A percentile compares a stretch with the other conserved stretches of the same genome.
phyloP scores from a whole-genome alignment of 1,140 invertebrate species.

The Ectropis grisescens region DNA sequence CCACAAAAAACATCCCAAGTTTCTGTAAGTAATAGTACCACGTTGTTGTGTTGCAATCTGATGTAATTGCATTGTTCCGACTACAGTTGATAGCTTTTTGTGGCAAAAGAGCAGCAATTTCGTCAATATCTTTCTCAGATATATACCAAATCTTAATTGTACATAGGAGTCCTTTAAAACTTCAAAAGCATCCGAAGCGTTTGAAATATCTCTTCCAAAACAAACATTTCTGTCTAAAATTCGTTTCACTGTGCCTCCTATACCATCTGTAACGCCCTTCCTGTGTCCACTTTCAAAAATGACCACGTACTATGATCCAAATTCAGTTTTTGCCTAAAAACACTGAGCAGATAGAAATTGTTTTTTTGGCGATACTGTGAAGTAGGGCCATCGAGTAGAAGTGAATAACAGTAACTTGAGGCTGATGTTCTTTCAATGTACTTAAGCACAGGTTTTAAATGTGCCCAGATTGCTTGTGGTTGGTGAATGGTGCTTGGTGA shows the following conservation, averaged over 20 bases:
- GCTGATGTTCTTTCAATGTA: slow-evolving; percentile 2
- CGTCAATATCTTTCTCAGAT: no score
- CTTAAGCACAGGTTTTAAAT: slow-evolving; percentile 9
- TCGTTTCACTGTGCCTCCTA: slow-evolving; percentile 9
- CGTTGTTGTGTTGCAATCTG: no score
- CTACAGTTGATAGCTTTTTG: no score
- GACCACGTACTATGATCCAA: slow-evolving; percentile 4
- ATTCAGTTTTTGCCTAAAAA: background rate
- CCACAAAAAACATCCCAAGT: no score
- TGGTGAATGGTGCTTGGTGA: slow-evolving; percentile 9
- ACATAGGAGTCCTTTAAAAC: no score
- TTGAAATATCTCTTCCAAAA: slow-evolving; percentile 7
- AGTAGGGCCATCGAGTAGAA: slow-evolving; percentile 11
- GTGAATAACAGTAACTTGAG: slow-evolving; percentile 4
- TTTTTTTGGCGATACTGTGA: slow-evolving; percentile 15
- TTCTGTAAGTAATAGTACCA: no score
- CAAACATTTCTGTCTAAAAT: slow-evolving; percentile 4
- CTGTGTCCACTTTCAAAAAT: slow-evolving; percentile 10
- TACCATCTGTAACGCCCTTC: slow-evolving; percentile 11
- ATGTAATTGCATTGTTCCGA: no score
- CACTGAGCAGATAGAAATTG: background rate
- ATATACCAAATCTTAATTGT: no score
- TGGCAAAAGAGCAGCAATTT: no score
- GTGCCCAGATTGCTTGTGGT: slow-evolving; percentile 17
- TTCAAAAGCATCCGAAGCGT: slow-evolving; percentile 5